These are phyloP conservation scores for Vanacampus margaritifer DNA, from an alignment of 2,113 vertebrate genomes.

Conservation along the genomic window DNA sequence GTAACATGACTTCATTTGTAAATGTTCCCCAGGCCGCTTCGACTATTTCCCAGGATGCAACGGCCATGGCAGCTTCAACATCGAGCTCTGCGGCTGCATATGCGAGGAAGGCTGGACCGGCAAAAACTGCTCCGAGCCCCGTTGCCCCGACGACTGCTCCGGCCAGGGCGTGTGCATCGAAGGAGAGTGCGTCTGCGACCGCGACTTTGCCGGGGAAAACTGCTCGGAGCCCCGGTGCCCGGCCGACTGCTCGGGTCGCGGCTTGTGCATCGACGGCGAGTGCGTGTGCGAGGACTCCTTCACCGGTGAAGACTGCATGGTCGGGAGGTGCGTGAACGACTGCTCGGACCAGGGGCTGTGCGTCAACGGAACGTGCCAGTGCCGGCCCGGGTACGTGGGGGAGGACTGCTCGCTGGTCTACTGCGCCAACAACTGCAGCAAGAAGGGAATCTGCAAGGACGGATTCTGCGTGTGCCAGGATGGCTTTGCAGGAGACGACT, in stretches of 20 bases:
- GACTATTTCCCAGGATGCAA: conserved; percentile 88
- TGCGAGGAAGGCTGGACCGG: conserved; percentile 91
- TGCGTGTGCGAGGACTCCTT: conserved; percentile 92
- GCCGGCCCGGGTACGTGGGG: conserved; percentile 82
- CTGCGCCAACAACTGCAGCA: conserved; percentile 88
- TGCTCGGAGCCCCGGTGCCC: conserved; percentile 88
- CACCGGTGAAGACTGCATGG: conserved; percentile 83
- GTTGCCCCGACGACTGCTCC: conserved; percentile 87
- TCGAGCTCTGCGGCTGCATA: conserved; percentile 88
- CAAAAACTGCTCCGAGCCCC: conserved; percentile 91
- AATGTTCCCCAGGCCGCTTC: conserved; percentile 77
- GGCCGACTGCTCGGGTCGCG: conserved; percentile 82
- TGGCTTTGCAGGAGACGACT: conserved; percentile 89
- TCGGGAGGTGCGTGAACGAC: conserved; percentile 85
- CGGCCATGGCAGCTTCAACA: conserved; percentile 91
- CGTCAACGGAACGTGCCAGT: conserved; percentile 86
- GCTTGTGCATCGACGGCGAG: conserved; percentile 89
- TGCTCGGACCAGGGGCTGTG: conserved; percentile 88
- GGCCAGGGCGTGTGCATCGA: conserved; percentile 87
- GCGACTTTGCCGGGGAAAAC: conserved; percentile 86
- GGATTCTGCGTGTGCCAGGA: conserved; percentile 87
- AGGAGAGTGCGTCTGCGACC: conserved; percentile 91
- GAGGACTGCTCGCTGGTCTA: conserved; percentile 83
- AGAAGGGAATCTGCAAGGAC: conserved; percentile 82
- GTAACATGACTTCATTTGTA: background rate